A percentile compares a stretch with the other conserved stretches of the same genome.
These are phyloP conservation scores for Pitangus sulphuratus DNA, from an alignment of 2,797 vertebrate species.

Conservation along the genomic window DNA sequence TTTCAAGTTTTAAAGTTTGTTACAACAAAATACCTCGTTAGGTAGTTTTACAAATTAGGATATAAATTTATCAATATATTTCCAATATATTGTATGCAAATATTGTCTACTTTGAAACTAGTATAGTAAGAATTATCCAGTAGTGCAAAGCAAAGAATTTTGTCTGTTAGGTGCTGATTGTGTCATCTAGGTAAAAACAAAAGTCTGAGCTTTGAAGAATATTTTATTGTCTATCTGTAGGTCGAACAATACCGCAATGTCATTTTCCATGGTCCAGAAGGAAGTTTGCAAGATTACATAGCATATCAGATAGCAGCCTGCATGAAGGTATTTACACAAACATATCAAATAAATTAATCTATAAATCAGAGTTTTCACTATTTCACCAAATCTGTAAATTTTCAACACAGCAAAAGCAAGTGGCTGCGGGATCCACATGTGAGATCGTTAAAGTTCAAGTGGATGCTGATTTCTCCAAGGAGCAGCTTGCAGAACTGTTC, in stretches of 20 bases:
- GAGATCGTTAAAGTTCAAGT: conserved; percentile 89
- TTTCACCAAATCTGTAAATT: conserved; percentile 43
- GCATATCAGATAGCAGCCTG: conserved; percentile 86
- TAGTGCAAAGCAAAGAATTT: not conserved
- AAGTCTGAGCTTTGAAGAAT: not conserved
- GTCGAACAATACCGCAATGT: conserved; percentile 93
- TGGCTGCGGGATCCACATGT: conserved; percentile 83
- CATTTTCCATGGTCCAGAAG: conserved; percentile 93
- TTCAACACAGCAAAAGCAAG: conserved; percentile 85
- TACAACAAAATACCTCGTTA: not conserved
- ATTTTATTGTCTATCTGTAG: conserved; percentile 70
- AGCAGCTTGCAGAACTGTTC: conserved; percentile 90
- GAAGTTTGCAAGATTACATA: conserved; percentile 92
- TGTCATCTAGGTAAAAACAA: not conserved
- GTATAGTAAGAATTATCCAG: not conserved
- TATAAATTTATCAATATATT: not conserved
- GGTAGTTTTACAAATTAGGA: not conserved
- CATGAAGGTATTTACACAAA: conserved; percentile 84
- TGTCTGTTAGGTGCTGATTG: not conserved
- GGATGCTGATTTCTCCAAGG: conserved; percentile 87
- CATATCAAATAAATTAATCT: not conserved
- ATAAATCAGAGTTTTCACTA: not conserved
- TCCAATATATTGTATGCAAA: not conserved
- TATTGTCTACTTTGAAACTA: not conserved
- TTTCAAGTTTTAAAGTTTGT: not conserved